Conservation (phyloP, 1,140 invertebrate species). For the Drosophila seguyi region DNA sequence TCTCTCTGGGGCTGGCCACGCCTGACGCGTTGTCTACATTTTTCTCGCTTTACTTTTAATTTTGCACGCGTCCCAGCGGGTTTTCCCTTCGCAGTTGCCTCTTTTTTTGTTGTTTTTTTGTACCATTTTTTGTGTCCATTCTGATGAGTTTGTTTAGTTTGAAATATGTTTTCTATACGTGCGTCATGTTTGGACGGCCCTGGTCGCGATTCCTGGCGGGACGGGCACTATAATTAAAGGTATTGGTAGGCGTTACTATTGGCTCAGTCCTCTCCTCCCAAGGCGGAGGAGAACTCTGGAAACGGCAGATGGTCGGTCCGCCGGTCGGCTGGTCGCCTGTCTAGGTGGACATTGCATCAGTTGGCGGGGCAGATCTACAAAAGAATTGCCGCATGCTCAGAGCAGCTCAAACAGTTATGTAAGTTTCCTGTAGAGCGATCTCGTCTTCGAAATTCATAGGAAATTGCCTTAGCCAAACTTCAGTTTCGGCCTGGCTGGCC, state of each 20-base stretch:
- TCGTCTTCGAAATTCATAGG: slow-evolving; percentile 39
- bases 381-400: slow-evolving; percentile 38
- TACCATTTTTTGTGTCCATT: slow-evolving; percentile 35
- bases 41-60: slow-evolving; percentile 81
- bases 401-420: slow-evolving; percentile 49
- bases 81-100: slow-evolving; percentile 25
- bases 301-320: slow-evolving; percentile 30
- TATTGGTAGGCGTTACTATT: slow-evolving; percentile 83
- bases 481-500: slow-evolving; percentile 32
- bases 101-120: neutral
- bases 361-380: slow-evolving; percentile 35
- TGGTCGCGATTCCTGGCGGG: slow-evolving; percentile 48
- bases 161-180: slow-evolving; percentile 84
- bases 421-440: slow-evolving; percentile 40
- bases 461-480: slow-evolving; percentile 28
- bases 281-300: slow-evolving; percentile 9
- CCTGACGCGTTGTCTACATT: slow-evolving; percentile 60
- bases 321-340: slow-evolving; percentile 6
- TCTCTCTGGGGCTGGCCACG: slow-evolving; percentile 19
- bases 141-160: slow-evolving; percentile 84
- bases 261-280: slow-evolving; percentile 50
- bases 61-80: slow-evolving; percentile 75
- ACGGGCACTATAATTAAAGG: slow-evolving; percentile 78
- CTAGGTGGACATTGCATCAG: slow-evolving; percentile 59
- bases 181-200: slow-evolving; percentile 71